Evolutionary conservation across 2,797 vertebrate species (phyloP), one percentile per base, ranked within the genome.

Genomic region (Odontamblyopus rebecca): DNA sequence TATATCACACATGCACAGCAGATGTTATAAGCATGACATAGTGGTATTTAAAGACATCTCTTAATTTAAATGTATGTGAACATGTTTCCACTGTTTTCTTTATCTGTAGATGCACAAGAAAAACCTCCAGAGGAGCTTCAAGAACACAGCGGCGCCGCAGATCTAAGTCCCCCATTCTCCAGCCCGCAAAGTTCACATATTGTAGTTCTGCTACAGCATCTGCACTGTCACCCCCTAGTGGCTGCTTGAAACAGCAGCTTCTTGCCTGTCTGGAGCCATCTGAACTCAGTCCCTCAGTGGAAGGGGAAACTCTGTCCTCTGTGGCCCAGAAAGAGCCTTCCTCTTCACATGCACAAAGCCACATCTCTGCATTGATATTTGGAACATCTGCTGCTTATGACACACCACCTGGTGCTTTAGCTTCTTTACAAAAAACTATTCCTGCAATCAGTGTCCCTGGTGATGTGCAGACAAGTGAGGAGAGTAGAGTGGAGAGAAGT

Each of bases 151-250:
- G 97, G 7, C 94, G 95, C 3, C 93, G 97, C 12, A 91, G 96
- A 70, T 98, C 98, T 67, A 98, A 99, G 90, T 99, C 98, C 56
- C 98, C 98, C 1, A 95, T 99, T 78, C 95, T 99, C 71, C 97
- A 98, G 68, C 96, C 96, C 51, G 95, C 97, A 0, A 98, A 95
- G 85, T 99, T 99, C 82, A 97, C 96, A 69, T 97, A 98, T 77
- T 97, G 96, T 92, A 94, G 95, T 87, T 51, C 92, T 0, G 1
- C 71, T 0, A 8, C 83, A 0, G 29, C 79, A 5, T n/a, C 85
- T 0, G 61, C 85, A 0, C 72, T 95, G 1, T 76, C 93, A 19
- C 70, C 94, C 61, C 50, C 91, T 0, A 86, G 91, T 80, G 92
- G 74, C 73, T 93, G 94, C 69, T 88, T 95, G 30, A 95, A 94